Evolutionary conservation across 2,888 invertebrate species (phyloP), one percentile per base, ranked within the genome.

Genomic region (Isotomurus palustris): DNA sequence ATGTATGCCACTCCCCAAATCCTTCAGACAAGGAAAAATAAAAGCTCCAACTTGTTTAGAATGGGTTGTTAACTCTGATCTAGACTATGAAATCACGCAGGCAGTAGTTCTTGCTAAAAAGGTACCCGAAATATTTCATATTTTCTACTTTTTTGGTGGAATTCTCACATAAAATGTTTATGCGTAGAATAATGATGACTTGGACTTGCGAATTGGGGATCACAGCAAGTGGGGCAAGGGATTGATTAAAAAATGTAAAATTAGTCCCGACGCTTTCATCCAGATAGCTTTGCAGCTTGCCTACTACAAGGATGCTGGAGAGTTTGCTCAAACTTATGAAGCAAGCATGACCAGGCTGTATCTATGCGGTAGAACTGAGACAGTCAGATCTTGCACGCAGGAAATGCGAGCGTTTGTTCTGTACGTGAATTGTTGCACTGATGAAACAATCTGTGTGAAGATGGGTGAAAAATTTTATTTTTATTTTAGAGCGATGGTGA

Each of bases 191-290:
- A 74, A 75, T 56, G 73, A 73, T 32, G 78, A 79, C 64, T 67
- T 78, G 45, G 77, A 78, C 62, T 72, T 78, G 24, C 68, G 71
- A 59, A 73, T 78, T 14, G 67, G 71, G 28, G 77, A 78, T 57
- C 76, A 76, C 63, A 66, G 69, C 24, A 67, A 70, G 14, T 79
- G 76, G 73, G 78, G 78, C 1, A 79, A 78, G 71, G 78, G 78
- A 19, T 73, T 76, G 55, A 77, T 79, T 27, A 79, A 79, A 64
- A 75, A 73, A 38, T 77, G 76, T 67, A 75, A 75, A 71, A 75
- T 78, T 53, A 78, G 78, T 57, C 79, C 79, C n/a, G 79, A 79
- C 72, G 78, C 78, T 8, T 79, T 75, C 62, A 73, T 79, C 12
- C 79, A 79, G 71, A 73, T 77, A 64, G 78, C 78, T 0, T 69